Conservation (phyloP, 2,797 vertebrate species). For the Microchirus variegatus region DNA sequence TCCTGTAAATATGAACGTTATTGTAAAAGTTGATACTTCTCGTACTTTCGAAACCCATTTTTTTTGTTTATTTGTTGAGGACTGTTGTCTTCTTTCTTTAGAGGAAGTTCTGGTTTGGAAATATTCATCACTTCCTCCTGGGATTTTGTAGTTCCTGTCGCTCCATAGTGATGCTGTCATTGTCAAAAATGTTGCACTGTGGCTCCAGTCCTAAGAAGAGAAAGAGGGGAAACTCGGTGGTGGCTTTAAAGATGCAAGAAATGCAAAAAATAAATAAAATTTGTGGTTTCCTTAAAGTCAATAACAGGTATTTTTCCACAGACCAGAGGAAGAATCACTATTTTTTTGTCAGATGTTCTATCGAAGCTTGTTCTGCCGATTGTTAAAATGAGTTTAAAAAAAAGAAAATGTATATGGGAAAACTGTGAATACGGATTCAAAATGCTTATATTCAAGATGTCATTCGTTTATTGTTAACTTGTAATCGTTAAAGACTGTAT, state of each 20-base stretch:
- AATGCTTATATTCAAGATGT: slow-evolving; percentile 4
- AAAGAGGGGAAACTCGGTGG: background rate
- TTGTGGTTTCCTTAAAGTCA: background rate
- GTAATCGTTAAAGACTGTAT: slow-evolving; percentile 26
- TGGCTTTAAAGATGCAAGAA: background rate
- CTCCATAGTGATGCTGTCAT: background rate
- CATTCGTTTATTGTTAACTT: slow-evolving; percentile 29
- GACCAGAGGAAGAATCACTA: background rate
- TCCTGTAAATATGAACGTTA: background rate
- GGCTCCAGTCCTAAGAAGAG: background rate
- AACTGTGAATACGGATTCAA: background rate
- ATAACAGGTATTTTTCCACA: background rate
- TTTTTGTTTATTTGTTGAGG: background rate
- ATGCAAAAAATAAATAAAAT: background rate
- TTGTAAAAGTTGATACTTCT: background rate
- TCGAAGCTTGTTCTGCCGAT: slow-evolving; percentile 9
- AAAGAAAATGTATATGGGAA: slow-evolving; percentile 1
- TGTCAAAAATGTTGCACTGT: background rate
- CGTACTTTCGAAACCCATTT: too few species aligned
- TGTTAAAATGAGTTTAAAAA: background rate
- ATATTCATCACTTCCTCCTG: too few species aligned
- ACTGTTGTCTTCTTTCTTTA: background rate
- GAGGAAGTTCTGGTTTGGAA: too few species aligned
- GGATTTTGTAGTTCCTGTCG: background rate
- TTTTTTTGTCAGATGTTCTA: slow-evolving; percentile 15